These are phyloP conservation scores for Eumeta japonica DNA, from an alignment of 1,140 invertebrate genomes.

Conservation along the genomic window DNA sequence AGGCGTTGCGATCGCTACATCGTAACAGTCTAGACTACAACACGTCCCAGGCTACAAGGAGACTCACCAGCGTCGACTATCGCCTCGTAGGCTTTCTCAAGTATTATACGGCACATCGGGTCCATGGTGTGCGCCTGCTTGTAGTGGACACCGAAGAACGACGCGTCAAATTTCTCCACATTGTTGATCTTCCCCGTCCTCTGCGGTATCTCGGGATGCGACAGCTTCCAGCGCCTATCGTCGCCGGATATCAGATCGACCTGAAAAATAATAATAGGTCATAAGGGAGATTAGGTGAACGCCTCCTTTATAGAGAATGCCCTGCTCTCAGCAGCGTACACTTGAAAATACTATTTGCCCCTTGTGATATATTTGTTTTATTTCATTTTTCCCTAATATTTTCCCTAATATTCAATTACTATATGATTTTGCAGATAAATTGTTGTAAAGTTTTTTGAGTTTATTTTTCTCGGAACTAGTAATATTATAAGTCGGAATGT, in stretches of 20 bases:
- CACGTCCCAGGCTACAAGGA: neutral
- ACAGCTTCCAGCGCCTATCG: conserved; percentile 70
- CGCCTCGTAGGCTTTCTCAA: conserved; percentile 85
- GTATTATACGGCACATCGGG: conserved; percentile 79
- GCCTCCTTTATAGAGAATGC: neutral
- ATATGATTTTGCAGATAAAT: too few species aligned
- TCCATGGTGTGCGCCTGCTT: conserved; percentile 87
- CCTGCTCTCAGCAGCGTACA: neutral
- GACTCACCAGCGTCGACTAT: conserved; percentile 81
- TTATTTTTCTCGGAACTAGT: too few species aligned
- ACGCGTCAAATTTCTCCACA: conserved; percentile 78
- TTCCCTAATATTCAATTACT: too few species aligned
- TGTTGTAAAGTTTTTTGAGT: too few species aligned
- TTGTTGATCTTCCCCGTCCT: conserved; percentile 79
- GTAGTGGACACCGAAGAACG: conserved; percentile 79
- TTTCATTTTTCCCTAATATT: too few species aligned
- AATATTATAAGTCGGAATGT: too few species aligned
- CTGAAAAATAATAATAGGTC: conserved; percentile 22
- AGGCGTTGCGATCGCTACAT: too few species aligned
- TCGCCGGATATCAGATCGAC: conserved; percentile 81
- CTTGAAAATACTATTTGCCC: neutral
- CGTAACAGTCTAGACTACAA: too few species aligned
- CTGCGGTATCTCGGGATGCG: conserved; percentile 69
- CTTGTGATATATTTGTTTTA: neutral
- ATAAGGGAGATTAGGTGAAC: neutral